Evolutionary conservation across 2,797 vertebrate genomes (phyloP).

Genomic region (Distichodus sexfasciatus): DNA sequence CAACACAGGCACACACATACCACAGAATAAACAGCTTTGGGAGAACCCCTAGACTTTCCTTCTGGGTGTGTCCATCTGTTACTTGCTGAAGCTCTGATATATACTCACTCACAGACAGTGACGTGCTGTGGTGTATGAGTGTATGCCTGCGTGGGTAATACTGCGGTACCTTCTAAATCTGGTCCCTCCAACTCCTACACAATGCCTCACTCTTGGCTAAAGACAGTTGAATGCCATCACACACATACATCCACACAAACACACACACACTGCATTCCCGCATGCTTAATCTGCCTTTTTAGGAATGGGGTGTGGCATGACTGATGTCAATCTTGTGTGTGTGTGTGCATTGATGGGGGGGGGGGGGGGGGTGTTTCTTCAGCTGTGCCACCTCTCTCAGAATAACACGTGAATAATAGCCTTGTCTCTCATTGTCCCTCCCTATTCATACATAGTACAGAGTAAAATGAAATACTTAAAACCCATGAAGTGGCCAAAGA

Average conservation of each 20-base stretch:
- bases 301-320: neutral
- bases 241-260: no score
- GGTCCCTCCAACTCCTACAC: slow-evolving; percentile 27
- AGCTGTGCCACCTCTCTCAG: slow-evolving; percentile 8
- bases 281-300: neutral
- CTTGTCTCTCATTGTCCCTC: neutral
- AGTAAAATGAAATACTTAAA: slow-evolving; percentile 2
- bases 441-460: neutral
- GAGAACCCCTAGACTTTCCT: neutral
- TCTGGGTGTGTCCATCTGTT: neutral
- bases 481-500: neutral
- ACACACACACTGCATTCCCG: neutral
- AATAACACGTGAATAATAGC: neutral
- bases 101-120: neutral
- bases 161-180: slow-evolving; percentile 26
- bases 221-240: neutral
- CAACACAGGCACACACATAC: neutral
- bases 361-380: no score
- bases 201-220: slow-evolving; percentile 7
- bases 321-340: no score
- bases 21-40: neutral
- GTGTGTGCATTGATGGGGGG: no score
- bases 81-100: neutral
- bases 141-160: slow-evolving; percentile 12
- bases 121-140: neutral